Base-by-base conservation (phyloP, 2,888 invertebrate species). In the Frankliniella intonsa region DNA sequence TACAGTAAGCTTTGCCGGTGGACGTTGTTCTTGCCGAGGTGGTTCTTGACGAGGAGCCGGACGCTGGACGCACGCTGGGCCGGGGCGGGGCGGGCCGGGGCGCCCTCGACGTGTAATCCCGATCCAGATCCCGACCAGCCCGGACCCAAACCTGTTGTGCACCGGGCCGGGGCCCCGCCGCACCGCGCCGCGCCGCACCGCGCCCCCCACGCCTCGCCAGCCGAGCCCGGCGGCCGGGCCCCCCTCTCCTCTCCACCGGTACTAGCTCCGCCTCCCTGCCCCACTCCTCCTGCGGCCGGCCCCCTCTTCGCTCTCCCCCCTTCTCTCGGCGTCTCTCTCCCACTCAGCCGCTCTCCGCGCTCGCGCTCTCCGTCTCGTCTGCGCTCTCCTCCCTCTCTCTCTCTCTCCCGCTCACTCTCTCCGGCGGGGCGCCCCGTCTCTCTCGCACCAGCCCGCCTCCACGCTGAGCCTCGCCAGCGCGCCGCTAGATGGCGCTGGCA, bases 361-460 rank as follows among this genome's bases (percentile, higher is more conserved):
- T 25, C 69, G 69, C 69, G 22, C 69, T 25, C 12, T 76, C 25
- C 69, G 22, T 11, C 25, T 55, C 14, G 5, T 17, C 55, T 55
- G 55, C 55, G 55, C 55, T 22, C 69, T 76, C 69, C 69, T 76
- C 22, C 25, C 25, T 55, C 55, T 76, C 69, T 76, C 69, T 76
- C 69, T 22, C 69, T 25, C 25, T 76, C 69, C 25, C 69, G 25
- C 7, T 62, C 3, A 7, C 69, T n/a, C 69, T 22, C 69, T 69
- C 1, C 69, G 17, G 55, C 55, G 55, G 55, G 17, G 14, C 19
- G 5, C 22, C 22, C 65, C n/a, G 19, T 69, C 69, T 76, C 69
- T 76, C 69, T 22, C 69, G 22, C 22, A 12, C 69, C 22, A 7
- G 7, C 69, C 69, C 69, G 22, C 8, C 22, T 22, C 69, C 25